phyloP scores from a whole-genome alignment of 2,888 invertebrate genomes.

The Sphinx pinastri region DNA sequence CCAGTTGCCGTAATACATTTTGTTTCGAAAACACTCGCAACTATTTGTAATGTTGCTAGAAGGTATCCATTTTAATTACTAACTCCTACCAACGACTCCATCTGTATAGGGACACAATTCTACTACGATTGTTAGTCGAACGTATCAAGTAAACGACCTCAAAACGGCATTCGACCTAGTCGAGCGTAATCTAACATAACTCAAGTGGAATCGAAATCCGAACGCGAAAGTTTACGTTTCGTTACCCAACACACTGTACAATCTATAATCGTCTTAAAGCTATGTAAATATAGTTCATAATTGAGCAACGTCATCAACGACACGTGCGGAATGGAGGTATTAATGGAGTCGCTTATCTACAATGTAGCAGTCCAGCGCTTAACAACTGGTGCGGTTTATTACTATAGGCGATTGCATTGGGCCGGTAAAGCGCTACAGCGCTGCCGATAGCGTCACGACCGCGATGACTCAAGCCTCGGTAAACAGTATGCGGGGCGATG shows the following conservation, averaged over 20 bases:
- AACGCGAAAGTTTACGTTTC: conserved; percentile 81
- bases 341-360: conserved; percentile 74
- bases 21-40: conserved; percentile 67
- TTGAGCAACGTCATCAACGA: conserved; percentile 55
- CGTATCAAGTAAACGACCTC: conserved; percentile 78
- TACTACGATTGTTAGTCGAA: conserved; percentile 57
- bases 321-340: conserved; percentile 83
- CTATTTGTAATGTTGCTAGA: conserved; percentile 69
- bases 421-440: conserved; percentile 68
- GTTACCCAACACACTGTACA: conserved; percentile 47
- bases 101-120: conserved; percentile 55
- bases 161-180: conserved; percentile 82
- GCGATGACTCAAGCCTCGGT: conserved; percentile 84
- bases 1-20: conserved; percentile 44
- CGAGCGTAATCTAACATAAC: conserved; percentile 79
- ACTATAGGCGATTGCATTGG: conserved; percentile 40
- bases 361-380: conserved; percentile 72
- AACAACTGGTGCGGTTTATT: conserved; percentile 50
- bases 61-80: conserved; percentile 68
- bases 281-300: conserved; percentile 53
- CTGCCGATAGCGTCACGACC: conserved; percentile 60
- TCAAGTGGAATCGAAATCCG: conserved; percentile 73
- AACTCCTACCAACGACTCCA: conserved; percentile 43
- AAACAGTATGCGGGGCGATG: conserved; percentile 85
- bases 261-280: conserved; percentile 46